Evolutionary conservation across 2,113 vertebrate genomes (phyloP).

Genomic region (Loxodonta africana): DNA sequence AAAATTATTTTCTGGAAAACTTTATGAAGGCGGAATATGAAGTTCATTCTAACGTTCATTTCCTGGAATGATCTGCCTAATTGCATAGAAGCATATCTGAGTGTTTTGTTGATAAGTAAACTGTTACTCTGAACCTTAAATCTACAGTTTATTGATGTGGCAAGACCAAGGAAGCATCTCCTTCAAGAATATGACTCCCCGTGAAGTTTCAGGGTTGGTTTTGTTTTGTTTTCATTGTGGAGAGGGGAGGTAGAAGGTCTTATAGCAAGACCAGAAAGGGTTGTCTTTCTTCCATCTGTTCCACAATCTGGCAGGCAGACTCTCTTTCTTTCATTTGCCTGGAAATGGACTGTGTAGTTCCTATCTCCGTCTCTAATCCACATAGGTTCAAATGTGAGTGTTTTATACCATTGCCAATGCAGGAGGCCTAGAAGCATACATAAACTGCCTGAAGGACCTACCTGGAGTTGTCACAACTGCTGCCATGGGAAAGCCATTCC

Average conservation of each 20-base stretch:
- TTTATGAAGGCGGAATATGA: background rate
- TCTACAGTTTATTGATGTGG: background rate
- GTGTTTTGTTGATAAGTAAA: background rate
- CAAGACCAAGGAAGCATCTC: background rate
- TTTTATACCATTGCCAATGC: accelerated
- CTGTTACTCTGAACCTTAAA: background rate
- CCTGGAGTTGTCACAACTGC: conserved; percentile 96
- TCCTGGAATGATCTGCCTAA: background rate
- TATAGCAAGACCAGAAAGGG: background rate
- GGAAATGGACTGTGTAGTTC: background rate
- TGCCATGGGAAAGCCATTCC: conserved; percentile 98
- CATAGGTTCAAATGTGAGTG: accelerated
- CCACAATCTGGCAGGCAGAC: background rate
- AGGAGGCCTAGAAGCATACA: background rate
- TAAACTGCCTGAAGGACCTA: conserved; percentile 64
- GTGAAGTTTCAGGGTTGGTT: background rate
- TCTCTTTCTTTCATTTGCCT: background rate
- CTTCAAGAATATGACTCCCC: background rate
- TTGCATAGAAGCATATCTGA: background rate
- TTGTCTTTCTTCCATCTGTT: background rate
- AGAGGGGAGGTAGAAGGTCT: background rate
- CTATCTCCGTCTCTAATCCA: background rate
- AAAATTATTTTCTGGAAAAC: background rate
- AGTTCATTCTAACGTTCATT: background rate
- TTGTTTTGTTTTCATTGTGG: background rate